Evolutionary conservation across 2,888 invertebrate species (phyloP), one percentile per base, ranked within the genome.

Genomic region (Hydriomena furcata): DNA sequence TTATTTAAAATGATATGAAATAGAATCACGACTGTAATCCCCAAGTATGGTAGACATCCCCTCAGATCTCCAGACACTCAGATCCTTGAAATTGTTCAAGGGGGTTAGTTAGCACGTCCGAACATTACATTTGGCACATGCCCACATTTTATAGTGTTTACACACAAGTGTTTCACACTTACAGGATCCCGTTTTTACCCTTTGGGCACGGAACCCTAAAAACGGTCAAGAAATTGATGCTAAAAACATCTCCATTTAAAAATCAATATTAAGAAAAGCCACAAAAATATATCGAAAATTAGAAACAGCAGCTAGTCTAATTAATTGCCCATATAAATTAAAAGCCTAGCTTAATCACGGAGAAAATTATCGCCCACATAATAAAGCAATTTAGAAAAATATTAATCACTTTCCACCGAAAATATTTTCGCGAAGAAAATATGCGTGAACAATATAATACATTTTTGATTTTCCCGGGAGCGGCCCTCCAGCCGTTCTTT

Each of bases 381-480:
- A 55, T 55, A 35, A 55, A 50, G 55, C 37, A 55, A 57, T 61
- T 55, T 47, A 34, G 32, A 34, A 46, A 44, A 58, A 52, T 55
- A 47, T 51, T 60, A 55, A 63, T 61, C 50, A 48, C 55, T 55
- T 56, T 49, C 52, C 59, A 61, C 59, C 49, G 44, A 66, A 67
- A 73, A 75, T 70, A 74, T 72, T 70, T 71, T 59, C 57, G 52
- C 63, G 61, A 73, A 74, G 76, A 77, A 81, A 81, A 79, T 73
- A 66, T 76, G 73, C 73, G 76, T 74, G 79, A 79, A 82, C 78
- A 83, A 84, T 74, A n/a, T n/a, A 74, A 74, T 79, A 77, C 25
- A 79, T 82, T 84, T 84, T 82, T 79, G 84, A 83, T 84, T 83
- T 83, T 76, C 75, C 74, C 75, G 63, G 62, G 68, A 68, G 66